Percentiles rank a stretch among this genome's conserved stretches.
These are phyloP conservation scores for Perca flavescens DNA, from an alignment of 2,113 vertebrate species.

Conservation along the genomic window DNA sequence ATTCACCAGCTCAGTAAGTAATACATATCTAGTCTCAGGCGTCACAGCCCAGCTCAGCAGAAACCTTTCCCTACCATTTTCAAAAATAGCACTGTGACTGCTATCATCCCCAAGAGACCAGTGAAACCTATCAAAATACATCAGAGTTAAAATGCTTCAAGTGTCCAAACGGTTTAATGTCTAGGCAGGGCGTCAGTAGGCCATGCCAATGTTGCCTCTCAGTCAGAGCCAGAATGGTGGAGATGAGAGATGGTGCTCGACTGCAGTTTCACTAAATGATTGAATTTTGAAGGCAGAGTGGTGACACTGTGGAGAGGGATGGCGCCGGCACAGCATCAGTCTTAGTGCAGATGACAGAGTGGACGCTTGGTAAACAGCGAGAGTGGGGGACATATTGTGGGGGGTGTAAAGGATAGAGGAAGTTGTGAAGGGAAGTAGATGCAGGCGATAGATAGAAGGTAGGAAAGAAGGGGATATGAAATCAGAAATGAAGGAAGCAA, in stretches of 20 bases:
- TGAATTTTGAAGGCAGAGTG: constrained; percentile 75
- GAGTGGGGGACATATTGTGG: constrained; percentile 24
- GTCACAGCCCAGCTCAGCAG: constrained; percentile 20
- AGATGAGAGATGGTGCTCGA: constrained; percentile 62
- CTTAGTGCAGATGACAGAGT: constrained; percentile 61
- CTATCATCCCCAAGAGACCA: constrained; percentile 55
- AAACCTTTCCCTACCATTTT: constrained; percentile 16
- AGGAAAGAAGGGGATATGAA: constrained; percentile 14
- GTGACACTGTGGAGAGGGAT: constrained; percentile 72
- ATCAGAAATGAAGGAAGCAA: background rate
- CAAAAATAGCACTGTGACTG: constrained; percentile 52
- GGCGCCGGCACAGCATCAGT: constrained; percentile 61
- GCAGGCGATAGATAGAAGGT: constrained; percentile 13
- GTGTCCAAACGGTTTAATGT: constrained; percentile 72
- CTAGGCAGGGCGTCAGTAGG: constrained; percentile 46
- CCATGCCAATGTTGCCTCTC: constrained; percentile 54
- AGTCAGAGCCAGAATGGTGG: constrained; percentile 54
- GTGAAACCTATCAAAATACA: constrained; percentile 68
- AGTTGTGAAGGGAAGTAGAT: background rate
- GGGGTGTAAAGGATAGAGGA: background rate
- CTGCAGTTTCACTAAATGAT: constrained; percentile 75
- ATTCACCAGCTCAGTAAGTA: constrained; percentile 21
- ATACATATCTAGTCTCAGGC: constrained; percentile 38
- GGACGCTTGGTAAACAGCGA: constrained; percentile 59
- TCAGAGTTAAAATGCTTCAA: constrained; percentile 73